A percentile compares a stretch with the other conserved stretches of the same genome.
phyloP scores from a whole-genome alignment of 2,797 vertebrate genomes.

The Microchirus variegatus region DNA sequence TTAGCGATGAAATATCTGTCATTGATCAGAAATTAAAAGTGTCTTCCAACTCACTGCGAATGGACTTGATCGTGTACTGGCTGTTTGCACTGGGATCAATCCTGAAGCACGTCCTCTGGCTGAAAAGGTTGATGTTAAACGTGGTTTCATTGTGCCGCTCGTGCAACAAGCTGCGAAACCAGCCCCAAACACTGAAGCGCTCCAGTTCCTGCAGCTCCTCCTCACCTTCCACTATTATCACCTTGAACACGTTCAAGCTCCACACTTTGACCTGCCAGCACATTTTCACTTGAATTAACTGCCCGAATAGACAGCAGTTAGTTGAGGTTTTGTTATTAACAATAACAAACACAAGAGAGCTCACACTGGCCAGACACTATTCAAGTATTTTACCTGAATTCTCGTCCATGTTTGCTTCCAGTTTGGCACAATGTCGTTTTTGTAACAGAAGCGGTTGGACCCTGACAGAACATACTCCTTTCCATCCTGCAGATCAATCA shows the following conservation, averaged over 20 bases:
- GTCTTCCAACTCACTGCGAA: constrained; percentile 81
- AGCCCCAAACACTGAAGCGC: constrained; percentile 82
- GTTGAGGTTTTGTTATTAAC: background rate
- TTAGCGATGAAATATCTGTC: background rate
- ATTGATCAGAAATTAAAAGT: background rate
- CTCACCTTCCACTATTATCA: constrained; percentile 88
- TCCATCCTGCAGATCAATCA: constrained; percentile 73
- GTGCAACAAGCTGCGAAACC: constrained; percentile 83
- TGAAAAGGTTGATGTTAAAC: constrained; percentile 87
- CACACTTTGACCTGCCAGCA: constrained; percentile 85
- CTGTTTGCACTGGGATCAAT: constrained; percentile 81
- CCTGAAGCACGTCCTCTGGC: constrained; percentile 89
- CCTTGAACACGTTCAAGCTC: constrained; percentile 86
- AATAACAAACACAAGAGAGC: too few relatives aligned
- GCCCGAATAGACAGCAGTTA: background rate
- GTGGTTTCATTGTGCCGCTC: constrained; percentile 91
- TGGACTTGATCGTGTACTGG: constrained; percentile 77
- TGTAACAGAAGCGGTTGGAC: constrained; percentile 86
- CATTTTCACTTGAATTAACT: background rate
- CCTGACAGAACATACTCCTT: constrained; percentile 7
- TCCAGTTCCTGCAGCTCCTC: constrained; percentile 89
- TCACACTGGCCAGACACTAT: background rate
- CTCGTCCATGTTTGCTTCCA: constrained; percentile 94
- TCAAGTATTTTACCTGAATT: constrained; percentile 80
- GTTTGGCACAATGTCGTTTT: constrained; percentile 78